Evolutionary conservation across 2,113 vertebrate genomes (phyloP), one percentile per base, ranked within the genome.

Genomic region (Crotophaga sulcirostris): DNA sequence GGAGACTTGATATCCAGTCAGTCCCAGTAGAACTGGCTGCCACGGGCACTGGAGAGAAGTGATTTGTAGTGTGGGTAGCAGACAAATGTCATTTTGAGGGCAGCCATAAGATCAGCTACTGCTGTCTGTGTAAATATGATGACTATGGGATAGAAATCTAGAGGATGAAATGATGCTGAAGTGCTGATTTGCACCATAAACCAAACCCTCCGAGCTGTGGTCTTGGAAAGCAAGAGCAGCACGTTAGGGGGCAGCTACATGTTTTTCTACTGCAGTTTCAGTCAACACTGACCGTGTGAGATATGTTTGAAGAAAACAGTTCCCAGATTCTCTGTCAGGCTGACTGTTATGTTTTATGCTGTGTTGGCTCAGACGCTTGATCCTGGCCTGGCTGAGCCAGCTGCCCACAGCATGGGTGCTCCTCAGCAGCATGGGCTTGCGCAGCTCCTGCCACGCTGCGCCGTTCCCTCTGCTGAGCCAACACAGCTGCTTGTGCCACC

Each of bases 341-440:
- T 74, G 25, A 15, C 1, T 3, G n/a, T 52, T 52, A 24, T 0
- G 1, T 29, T 42, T 64, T 1, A 2, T 23, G 13, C 60, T 63
- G 36, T 33, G 18, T 19, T 28, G 26, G 40, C 69, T 82, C 38
- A 42, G n/a, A 19, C 18, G 31, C 18, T 79, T 44, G 24, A 29
- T 79, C 18, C 38, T 25, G 38, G 42, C 25, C 29, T 56, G 26
- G 24, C 28, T 0, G 2, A 68, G 60, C 49, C 60, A 42, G 34
- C 17, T 10, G 24, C 47, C 52, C 14, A 1, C 36, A 68, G n/a
- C 47, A 25, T 7, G 26, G n/a, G 34, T 60, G 45, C 21, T 16
- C 6, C 16, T 40, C 45, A 49, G 51, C 45, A 70, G 44, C 56
- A 3, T 14, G 34, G 15, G 47, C 29, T 68, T 51, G 5, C 16